These are phyloP conservation scores for Otolemur crassicaudatus DNA, from an alignment of 2,797 vertebrate species.

Conservation along the genomic window DNA sequence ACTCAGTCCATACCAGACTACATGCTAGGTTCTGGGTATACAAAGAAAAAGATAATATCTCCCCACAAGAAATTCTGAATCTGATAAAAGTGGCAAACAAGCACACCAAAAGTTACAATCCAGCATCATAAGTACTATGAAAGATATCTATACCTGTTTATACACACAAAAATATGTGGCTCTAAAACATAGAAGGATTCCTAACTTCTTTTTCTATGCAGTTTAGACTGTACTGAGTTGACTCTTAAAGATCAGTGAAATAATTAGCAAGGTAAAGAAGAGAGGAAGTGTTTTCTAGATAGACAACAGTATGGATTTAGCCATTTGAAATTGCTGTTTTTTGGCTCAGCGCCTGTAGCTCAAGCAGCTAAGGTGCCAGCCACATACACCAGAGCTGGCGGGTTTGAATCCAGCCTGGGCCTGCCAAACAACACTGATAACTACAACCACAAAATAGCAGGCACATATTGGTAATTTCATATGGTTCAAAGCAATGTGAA, in stretches of 20 bases:
- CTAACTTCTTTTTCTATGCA: not conserved
- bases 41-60: not conserved
- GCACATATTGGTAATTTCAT: conserved; percentile 15
- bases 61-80: not conserved
- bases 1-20: not conserved
- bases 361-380: no score
- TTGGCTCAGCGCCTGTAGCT: not conserved
- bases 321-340: not conserved
- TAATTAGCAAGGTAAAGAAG: conserved; percentile 17
- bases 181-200: not conserved
- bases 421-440: no score
- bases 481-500: conserved; percentile 6
- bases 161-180: not conserved
- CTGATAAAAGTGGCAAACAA: conserved; percentile 15
- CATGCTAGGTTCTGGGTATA: not conserved
- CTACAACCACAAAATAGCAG: not conserved
- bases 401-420: no score
- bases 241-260: conserved; percentile 35
- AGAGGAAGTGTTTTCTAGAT: conserved; percentile 23
- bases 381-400: no score
- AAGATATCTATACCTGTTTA: not conserved
- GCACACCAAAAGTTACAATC: conserved; percentile 18
- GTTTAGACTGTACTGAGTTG: not conserved
- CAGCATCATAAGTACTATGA: not conserved
- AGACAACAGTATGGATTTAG: not conserved